A percentile compares a stretch with the other conserved stretches of the same genome.
phyloP scores from a whole-genome alignment of 2,797 vertebrate species.

The Petrocephalus sullivani region DNA sequence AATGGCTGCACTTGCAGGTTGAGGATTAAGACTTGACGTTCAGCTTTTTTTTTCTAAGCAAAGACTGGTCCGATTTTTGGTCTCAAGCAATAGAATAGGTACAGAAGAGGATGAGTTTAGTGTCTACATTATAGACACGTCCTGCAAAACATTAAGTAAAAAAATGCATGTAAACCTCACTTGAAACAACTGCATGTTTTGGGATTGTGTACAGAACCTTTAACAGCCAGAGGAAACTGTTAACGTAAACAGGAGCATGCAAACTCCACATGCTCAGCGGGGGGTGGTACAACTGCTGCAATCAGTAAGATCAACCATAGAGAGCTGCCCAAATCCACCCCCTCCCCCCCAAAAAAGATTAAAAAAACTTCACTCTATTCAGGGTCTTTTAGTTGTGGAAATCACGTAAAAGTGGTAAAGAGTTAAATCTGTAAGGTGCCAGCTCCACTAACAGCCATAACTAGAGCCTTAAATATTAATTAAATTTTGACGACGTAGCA shows the following conservation, averaged over 20 bases:
- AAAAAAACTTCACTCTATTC: background rate
- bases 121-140: background rate
- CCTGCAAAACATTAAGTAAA: background rate
- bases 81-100: background rate
- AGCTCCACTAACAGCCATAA: background rate
- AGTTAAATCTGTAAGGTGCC: background rate
- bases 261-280: background rate
- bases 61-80: background rate
- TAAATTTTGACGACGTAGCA: background rate
- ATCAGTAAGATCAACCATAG: background rate
- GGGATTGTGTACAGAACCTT: background rate
- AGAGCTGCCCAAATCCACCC: no score
- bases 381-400: no score
- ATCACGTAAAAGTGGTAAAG: background rate
- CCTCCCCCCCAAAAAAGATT: background rate
- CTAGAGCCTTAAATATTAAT: constrained; percentile 8
- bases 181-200: background rate
- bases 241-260: background rate
- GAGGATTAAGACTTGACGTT: constrained; percentile 26
- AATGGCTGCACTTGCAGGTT: constrained; percentile 28
- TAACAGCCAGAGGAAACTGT: background rate
- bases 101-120: background rate
- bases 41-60: background rate
- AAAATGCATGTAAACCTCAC: background rate
- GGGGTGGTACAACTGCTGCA: background rate